phyloP scores from a whole-genome alignment of 2,797 vertebrate species.

The Parotocinclus haroldoi region DNA sequence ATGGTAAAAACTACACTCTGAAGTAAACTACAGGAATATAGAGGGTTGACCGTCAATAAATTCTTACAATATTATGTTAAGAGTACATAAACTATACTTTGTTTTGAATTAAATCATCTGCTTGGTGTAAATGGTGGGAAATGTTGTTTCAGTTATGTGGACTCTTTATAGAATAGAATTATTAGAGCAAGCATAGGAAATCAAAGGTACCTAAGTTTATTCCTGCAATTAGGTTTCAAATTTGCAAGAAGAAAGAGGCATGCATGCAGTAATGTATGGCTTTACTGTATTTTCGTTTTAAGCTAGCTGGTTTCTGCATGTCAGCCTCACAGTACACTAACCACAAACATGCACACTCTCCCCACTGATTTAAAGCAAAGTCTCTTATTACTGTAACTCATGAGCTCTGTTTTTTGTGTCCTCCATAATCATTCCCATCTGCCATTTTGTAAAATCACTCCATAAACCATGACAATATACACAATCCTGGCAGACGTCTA shows the following conservation, averaged over 20 bases:
- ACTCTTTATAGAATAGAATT: not conserved
- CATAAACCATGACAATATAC: constrained; percentile 13
- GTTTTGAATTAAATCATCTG: no score
- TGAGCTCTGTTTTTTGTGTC: constrained; percentile 14
- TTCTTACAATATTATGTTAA: no score
- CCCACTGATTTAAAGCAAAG: constrained; percentile 15
- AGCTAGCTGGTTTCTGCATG: constrained; percentile 38
- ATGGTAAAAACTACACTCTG: no score
- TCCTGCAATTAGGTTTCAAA: constrained; percentile 15
- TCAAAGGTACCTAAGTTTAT: not conserved
- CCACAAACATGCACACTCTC: constrained; percentile 27
- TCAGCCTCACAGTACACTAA: constrained; percentile 30
- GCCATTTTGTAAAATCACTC: constrained; percentile 32
- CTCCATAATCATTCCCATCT: constrained; percentile 38
- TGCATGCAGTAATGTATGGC: constrained; percentile 3
- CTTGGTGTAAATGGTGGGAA: no score
- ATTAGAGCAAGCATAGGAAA: constrained; percentile 3
- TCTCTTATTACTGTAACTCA: constrained; percentile 35
- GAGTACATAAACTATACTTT: no score
- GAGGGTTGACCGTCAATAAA: no score
- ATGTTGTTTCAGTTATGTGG: no score
- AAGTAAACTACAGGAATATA: no score
- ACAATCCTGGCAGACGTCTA: constrained; percentile 8
- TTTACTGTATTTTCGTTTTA: constrained; percentile 19
- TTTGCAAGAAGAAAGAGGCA: constrained; percentile 6